Conservation (phyloP, 1,140 invertebrate species). For the Doryteuthis pealeii region DNA sequence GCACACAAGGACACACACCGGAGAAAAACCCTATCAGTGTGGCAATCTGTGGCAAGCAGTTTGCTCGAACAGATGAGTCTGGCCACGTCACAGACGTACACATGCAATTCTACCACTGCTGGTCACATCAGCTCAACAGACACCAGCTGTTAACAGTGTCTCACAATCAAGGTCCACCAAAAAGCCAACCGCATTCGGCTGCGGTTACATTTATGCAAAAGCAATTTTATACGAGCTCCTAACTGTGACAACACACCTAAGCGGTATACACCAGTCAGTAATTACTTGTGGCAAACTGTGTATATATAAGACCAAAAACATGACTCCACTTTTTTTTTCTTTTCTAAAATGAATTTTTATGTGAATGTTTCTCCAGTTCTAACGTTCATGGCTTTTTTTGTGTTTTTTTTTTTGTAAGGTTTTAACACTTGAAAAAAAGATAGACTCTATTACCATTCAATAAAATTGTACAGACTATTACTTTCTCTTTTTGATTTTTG, state of each 20-base stretch:
- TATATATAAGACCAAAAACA: no score
- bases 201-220: neutral
- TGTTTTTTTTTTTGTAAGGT: no score
- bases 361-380: no score
- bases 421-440: no score
- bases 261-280: neutral
- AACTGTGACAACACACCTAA: neutral
- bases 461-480: no score
- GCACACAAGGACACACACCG: conserved; percentile 24
- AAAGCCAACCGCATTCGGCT: neutral
- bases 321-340: no score
- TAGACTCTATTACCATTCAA: no score
- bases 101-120: conserved; percentile 24
- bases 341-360: no score
- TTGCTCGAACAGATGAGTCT: conserved; percentile 27
- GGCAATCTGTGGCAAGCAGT: conserved; percentile 22
- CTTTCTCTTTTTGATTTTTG: no score
- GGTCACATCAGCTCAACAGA: neutral
- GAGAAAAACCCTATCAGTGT: conserved; percentile 25
- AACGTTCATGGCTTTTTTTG: no score
- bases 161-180: neutral
- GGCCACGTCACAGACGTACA: conserved; percentile 40
- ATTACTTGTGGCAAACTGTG: neutral
- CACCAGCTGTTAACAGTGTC: neutral
- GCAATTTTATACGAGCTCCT: neutral